Conservation (phyloP, 2,888 invertebrate genomes). For the Dryadula phaetusa region DNA sequence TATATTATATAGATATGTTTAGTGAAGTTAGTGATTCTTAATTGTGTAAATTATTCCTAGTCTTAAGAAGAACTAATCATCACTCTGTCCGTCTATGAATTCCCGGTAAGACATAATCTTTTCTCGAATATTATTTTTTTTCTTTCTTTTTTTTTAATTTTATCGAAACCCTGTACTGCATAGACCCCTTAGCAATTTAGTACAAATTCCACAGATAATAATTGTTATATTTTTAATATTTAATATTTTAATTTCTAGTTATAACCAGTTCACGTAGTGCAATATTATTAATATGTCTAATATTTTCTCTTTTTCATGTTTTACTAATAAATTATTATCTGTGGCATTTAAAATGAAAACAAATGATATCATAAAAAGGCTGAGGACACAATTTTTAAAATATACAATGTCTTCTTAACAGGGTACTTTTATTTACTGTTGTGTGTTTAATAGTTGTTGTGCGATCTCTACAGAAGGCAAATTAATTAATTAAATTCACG, state of each 20-base stretch:
- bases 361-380: conserved; percentile 82
- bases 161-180: conserved; percentile 75
- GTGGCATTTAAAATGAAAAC: conserved; percentile 62
- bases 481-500: conserved; percentile 55
- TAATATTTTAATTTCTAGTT: neutral
- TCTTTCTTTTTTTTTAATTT: conserved; percentile 49
- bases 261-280: conserved; percentile 7
- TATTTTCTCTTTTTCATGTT: conserved; percentile 10
- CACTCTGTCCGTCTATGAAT: conserved; percentile 63
- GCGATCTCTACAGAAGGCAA: conserved; percentile 56
- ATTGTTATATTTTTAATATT: neutral
- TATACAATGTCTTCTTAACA: conserved; percentile 84
- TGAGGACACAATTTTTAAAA: conserved; percentile 82
- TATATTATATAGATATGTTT: neutral
- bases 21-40: conserved; percentile 41
- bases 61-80: conserved; percentile 56
- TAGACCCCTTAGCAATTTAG: conserved; percentile 81
- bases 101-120: conserved; percentile 48
- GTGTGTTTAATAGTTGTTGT: conserved; percentile 75
- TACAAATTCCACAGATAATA: conserved; percentile 62
- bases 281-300: conserved; percentile 10
- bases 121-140: conserved; percentile 48
- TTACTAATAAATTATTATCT: conserved; percentile 53
- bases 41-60: conserved; percentile 53
- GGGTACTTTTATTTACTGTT: conserved; percentile 82